Percentiles rank a stretch among this genome's conserved stretches.
These are phyloP conservation scores for Leptinotarsa rubiginosa DNA, from an alignment of 2,888 invertebrate genomes.

Conservation along the genomic window DNA sequence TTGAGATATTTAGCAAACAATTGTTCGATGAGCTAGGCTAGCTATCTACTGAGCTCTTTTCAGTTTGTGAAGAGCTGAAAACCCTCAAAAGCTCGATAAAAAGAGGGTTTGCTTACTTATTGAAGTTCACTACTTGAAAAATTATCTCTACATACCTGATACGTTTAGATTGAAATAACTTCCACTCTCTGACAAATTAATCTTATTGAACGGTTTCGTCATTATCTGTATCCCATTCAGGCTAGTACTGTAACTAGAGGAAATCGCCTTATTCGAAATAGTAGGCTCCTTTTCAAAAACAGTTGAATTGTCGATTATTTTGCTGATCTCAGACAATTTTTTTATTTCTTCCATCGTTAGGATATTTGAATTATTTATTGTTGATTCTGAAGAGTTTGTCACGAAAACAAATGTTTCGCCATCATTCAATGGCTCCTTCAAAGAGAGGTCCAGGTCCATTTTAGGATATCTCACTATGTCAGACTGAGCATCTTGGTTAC, in stretches of 20 bases:
- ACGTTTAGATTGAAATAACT: constrained; percentile 63
- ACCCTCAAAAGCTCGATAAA: too few relatives aligned
- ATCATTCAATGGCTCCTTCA: constrained; percentile 23
- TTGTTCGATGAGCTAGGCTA: too few relatives aligned
- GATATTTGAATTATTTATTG: constrained; percentile 43
- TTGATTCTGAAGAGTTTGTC: constrained; percentile 52
- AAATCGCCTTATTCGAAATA: constrained; percentile 73
- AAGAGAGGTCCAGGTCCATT: constrained; percentile 48
- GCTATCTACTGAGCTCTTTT: too few relatives aligned
- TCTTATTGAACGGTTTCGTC: constrained; percentile 75
- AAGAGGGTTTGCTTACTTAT: too few relatives aligned
- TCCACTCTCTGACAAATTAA: constrained; percentile 48
- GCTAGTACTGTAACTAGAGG: constrained; percentile 72
- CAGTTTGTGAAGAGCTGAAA: too few relatives aligned
- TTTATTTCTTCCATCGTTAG: constrained; percentile 64
- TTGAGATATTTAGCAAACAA: too few relatives aligned
- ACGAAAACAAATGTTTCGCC: constrained; percentile 47
- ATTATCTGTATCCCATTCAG: constrained; percentile 76
- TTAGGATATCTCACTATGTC: constrained; percentile 55
- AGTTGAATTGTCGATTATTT: constrained; percentile 69
- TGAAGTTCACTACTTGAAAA: not conserved
- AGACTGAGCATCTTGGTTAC: constrained; percentile 29
- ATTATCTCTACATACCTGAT: constrained; percentile 27
- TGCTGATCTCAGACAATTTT: constrained; percentile 71
- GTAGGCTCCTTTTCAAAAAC: constrained; percentile 66